These are phyloP conservation scores for Drosophila ambigua DNA, from an alignment of 1,140 invertebrate species.

Conservation along the genomic window DNA sequence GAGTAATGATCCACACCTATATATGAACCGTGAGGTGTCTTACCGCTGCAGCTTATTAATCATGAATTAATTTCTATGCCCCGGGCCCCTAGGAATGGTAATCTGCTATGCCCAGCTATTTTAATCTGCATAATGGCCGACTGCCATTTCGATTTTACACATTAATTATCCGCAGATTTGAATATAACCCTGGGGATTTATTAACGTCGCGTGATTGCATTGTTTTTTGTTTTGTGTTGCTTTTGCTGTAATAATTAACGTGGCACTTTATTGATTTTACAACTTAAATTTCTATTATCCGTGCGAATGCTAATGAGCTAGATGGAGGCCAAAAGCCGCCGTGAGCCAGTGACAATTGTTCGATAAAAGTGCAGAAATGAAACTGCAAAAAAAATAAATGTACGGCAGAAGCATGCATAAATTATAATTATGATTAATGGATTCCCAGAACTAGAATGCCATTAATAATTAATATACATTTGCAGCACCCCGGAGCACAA, in stretches of 20 bases:
- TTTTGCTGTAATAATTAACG: conserved; percentile 59
- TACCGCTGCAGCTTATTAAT: neutral
- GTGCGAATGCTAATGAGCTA: conserved; percentile 48
- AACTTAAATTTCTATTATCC: conserved; percentile 62
- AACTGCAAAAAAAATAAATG: conserved; percentile 28
- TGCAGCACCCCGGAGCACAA: conserved; percentile 15
- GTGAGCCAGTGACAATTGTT: conserved; percentile 23
- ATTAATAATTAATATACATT: conserved; percentile 59
- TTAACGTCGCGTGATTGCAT: conserved; percentile 49
- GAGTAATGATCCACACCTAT: too few relatives aligned
- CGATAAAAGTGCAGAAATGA: conserved; percentile 34
- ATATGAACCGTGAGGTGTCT: neutral
- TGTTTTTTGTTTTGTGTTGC: conserved; percentile 21
- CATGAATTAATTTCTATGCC: conserved; percentile 4
- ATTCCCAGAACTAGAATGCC: conserved; percentile 45
- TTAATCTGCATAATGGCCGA: conserved; percentile 34
- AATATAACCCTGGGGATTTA: conserved; percentile 56
- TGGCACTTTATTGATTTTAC: conserved; percentile 61
- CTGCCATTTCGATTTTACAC: conserved; percentile 35
- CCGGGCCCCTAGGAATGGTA: conserved; percentile 1
- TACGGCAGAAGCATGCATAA: conserved; percentile 46
- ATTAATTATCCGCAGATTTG: conserved; percentile 66
- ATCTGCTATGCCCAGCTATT: conserved; percentile 22
- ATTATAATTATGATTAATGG: conserved; percentile 69
- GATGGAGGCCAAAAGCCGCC: neutral